Base-by-base conservation (phyloP, 2,113 vertebrate species). In the Deroptyus accipitrinus region DNA sequence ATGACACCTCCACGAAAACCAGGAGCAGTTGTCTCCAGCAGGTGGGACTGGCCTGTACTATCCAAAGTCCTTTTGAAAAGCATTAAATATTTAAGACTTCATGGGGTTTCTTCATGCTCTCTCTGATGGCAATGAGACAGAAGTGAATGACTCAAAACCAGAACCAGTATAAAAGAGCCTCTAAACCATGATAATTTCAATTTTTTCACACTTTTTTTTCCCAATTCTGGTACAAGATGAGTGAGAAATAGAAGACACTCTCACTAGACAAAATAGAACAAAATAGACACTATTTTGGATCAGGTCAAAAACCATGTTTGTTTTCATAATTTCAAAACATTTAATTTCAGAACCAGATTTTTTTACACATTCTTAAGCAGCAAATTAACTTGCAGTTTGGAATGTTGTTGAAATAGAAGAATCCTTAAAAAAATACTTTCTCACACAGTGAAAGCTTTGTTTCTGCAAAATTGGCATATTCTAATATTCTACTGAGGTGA, bases 311-410 rank as follows among this genome's bases (percentile, higher is more conserved):
- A 0, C 27, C 79, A 44, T 73, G 63, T 86, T 92, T 91, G 44
- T 82, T 94, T 90, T 80, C 67, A 69, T 80, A 0, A 35, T 62
- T 82, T 68, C 37, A 55, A 76, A 91, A 11, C 12, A 52, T 72
- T 93, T 95, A 51, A 8, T 89, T 94, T 94, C 46, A 64, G 80
- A 89, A 72, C 7, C 23, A 82, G 13, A 1, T 63, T 84, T 90
- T 83, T 92, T 88, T 81, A 42, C 35, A 82, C 39, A 33, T 79
- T 88, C 83, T 80, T 64, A 79, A 93, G 39, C 44, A 37, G 67
- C 22, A 90, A 92, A 91, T 88, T 87, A 92, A n/a, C 67, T 92
- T 63, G 76, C 42, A 80, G 57, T 90, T 86, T 93, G 54, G 88
- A 95, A 92, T 37, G 49, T 5, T 93, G 18, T 59, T 73, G 54